These are phyloP conservation scores for Ceuthmochares aereus DNA, from an alignment of 2,113 vertebrate species.

Conservation along the genomic window DNA sequence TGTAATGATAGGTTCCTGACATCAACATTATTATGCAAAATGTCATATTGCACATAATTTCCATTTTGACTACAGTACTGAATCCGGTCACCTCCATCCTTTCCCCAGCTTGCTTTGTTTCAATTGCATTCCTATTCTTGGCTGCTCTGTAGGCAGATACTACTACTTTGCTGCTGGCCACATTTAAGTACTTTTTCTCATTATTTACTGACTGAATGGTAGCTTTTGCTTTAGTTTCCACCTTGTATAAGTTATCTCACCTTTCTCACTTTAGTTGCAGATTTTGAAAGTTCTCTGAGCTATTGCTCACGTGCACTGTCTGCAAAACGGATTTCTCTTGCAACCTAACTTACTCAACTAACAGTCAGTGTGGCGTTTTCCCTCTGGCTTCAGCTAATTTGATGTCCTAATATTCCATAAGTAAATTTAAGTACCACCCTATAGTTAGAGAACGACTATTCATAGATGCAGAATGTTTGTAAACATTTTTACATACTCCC, in stretches of 20 bases:
- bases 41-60: neutral
- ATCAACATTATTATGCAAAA: conserved; percentile 33
- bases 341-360: neutral
- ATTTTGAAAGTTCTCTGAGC: neutral
- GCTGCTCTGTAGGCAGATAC: neutral
- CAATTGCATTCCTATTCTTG: neutral
- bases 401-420: neutral
- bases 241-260: neutral
- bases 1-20: conserved; percentile 8
- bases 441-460: neutral
- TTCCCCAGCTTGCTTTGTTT: neutral
- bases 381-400: neutral
- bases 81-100: neutral
- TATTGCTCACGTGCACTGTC: neutral
- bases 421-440: neutral
- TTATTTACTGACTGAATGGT: neutral
- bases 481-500: neutral
- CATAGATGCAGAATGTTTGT: neutral
- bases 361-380: neutral
- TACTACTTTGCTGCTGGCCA: neutral
- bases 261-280: neutral
- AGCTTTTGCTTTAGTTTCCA: neutral
- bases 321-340: neutral
- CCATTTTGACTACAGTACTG: neutral
- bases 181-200: neutral